These are phyloP conservation scores for Halictus quadricinctus DNA, from an alignment of 2,888 invertebrate genomes.

Conservation along the genomic window DNA sequence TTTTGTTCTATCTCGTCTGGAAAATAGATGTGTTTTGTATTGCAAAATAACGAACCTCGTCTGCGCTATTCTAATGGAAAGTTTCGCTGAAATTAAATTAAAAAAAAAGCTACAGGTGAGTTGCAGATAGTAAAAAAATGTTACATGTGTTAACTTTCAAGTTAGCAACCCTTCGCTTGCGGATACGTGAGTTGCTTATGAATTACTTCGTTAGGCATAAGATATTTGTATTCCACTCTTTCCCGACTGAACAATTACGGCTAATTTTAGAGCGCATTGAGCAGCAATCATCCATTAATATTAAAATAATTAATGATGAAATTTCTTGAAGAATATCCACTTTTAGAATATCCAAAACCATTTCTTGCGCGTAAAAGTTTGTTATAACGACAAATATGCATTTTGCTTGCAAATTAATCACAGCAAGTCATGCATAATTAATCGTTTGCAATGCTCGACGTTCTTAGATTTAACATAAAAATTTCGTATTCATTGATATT, in stretches of 20 bases:
- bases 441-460: not conserved
- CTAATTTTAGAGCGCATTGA: conserved; percentile 61
- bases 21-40: conserved; percentile 34
- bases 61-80: conserved; percentile 16
- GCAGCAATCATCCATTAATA: conserved; percentile 36
- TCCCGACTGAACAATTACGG: conserved; percentile 55
- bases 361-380: not conserved
- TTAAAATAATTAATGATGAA: conserved; percentile 31
- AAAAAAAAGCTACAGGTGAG: conserved; percentile 40
- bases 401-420: conserved; percentile 42
- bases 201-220: conserved; percentile 56
- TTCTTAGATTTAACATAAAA: not conserved
- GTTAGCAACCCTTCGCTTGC: conserved; percentile 58
- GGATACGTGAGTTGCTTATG: conserved; percentile 57
- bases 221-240: conserved; percentile 61
- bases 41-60: conserved; percentile 42
- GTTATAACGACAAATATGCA: conserved; percentile 12
- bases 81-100: conserved; percentile 40
- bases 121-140: conserved; percentile 27
- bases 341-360: not conserved
- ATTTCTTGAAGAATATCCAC: not conserved
- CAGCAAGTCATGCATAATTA: conserved; percentile 5
- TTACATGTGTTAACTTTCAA: conserved; percentile 52
- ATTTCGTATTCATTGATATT: not conserved
- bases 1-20: conserved; percentile 5